A percentile compares a stretch with the other conserved stretches of the same genome.
Conservation (phyloP, 2,888 invertebrate species). For the Baronia brevicornis region DNA sequence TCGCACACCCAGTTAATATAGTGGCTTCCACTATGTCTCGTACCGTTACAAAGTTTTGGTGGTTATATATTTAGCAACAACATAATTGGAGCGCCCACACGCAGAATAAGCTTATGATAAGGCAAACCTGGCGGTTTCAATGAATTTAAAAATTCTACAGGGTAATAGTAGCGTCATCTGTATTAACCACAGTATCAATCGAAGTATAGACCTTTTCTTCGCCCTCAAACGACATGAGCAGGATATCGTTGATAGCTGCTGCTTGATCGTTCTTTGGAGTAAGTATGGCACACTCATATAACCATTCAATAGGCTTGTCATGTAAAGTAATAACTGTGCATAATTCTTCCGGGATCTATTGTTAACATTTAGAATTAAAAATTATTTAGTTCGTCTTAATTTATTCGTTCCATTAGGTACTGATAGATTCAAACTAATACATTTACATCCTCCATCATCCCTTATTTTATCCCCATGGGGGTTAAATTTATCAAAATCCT, state of each 20-base stretch:
- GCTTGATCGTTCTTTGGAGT: conserved; percentile 8
- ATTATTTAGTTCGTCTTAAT: too few species aligned
- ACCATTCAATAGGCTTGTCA: too few species aligned
- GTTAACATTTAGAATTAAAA: too few species aligned
- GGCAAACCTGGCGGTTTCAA: conserved; percentile 7
- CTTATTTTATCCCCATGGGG: too few species aligned
- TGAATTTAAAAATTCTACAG: conserved; percentile 10
- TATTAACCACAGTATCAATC: conserved; percentile 12
- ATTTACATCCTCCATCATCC: too few species aligned
- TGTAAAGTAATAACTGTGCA: too few species aligned
- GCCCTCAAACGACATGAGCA: conserved; percentile 9
- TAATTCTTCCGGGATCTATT: too few species aligned
- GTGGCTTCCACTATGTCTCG: conserved; percentile 15
- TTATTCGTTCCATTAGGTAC: too few species aligned
- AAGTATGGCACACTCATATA: conserved; percentile 13
- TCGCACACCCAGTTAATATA: conserved; percentile 19
- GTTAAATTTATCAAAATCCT: too few species aligned
- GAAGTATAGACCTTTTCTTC: too few species aligned
- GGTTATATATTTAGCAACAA: neutral
- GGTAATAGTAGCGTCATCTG: conserved; percentile 8
- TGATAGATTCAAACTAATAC: too few species aligned
- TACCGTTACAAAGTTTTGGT: conserved; percentile 15
- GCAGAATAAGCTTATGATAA: conserved; percentile 8
- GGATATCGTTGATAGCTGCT: conserved; percentile 1
- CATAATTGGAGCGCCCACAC: conserved; percentile 8